phyloP scores from a whole-genome alignment of 2,797 vertebrate species.

The Lagorchestes hirsutus region DNA sequence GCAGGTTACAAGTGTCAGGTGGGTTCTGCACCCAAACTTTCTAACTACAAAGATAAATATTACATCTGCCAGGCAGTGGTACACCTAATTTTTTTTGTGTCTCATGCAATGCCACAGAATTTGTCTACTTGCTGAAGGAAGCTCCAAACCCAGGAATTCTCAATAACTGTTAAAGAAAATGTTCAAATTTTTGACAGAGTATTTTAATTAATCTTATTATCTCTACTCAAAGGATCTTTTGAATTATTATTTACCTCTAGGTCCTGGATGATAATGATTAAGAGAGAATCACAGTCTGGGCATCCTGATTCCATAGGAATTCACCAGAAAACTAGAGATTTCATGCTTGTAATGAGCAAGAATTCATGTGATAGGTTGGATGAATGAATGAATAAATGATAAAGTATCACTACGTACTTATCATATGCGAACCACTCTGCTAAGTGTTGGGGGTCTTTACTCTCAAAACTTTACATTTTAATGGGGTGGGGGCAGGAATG shows the following conservation, averaged over 20 bases:
- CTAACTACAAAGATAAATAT: background rate
- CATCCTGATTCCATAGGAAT: background rate
- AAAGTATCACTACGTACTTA: background rate
- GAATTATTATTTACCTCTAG: background rate
- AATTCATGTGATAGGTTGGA: background rate
- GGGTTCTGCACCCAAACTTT: background rate
- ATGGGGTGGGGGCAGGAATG: background rate
- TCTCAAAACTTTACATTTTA: background rate
- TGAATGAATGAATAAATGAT: background rate
- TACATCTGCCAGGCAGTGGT: background rate
- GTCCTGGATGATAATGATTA: background rate
- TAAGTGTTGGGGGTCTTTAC: background rate
- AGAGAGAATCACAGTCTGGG: background rate
- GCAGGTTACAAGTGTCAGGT: background rate
- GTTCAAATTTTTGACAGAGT: background rate
- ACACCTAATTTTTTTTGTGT: background rate
- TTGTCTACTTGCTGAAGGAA: background rate
- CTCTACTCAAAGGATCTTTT: background rate
- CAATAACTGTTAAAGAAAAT: background rate
- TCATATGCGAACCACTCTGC: background rate
- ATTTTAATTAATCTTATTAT: background rate
- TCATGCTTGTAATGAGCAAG: background rate
- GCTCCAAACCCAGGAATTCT: background rate
- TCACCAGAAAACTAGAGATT: background rate
- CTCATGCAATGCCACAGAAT: background rate